phyloP scores from a whole-genome alignment of 2,888 invertebrate genomes.

The Timema cristinae region DNA sequence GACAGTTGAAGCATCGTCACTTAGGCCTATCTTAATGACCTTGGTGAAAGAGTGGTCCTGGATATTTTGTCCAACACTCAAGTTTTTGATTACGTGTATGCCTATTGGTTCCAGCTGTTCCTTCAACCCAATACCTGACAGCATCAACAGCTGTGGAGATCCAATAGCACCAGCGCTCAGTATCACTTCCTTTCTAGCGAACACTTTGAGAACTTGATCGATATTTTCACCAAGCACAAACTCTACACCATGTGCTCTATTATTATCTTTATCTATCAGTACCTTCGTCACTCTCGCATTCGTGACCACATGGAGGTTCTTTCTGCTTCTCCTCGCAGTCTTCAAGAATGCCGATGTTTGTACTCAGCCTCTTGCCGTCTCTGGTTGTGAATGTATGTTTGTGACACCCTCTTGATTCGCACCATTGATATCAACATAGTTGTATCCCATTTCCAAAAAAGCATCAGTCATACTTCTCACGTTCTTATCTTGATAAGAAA shows the following conservation, averaged over 20 bases:
- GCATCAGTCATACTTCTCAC: neutral
- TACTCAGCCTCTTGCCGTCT: neutral
- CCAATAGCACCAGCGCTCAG: neutral
- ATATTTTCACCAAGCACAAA: neutral
- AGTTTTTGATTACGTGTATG: slow-evolving; percentile 40
- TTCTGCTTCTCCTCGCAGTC: neutral
- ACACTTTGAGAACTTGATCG: neutral
- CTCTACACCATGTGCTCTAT: slow-evolving; percentile 9
- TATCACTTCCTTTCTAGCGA: slow-evolving; percentile 14
- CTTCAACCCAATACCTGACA: slow-evolving; percentile 40
- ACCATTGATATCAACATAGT: slow-evolving; percentile 7
- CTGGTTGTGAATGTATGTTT: neutral
- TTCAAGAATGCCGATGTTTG: slow-evolving; percentile 13
- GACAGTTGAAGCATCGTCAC: no score
- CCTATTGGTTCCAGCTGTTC: neutral
- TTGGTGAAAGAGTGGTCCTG: slow-evolving; percentile 44
- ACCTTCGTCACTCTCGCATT: slow-evolving; percentile 6
- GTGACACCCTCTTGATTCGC: neutral
- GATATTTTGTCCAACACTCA: slow-evolving; percentile 59
- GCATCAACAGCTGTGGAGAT: slow-evolving; percentile 50
- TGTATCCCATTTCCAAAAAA: slow-evolving; percentile 10
- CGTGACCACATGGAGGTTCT: slow-evolving; percentile 13
- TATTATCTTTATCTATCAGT: neutral
- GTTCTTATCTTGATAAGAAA: slow-evolving; percentile 12
- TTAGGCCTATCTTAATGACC: no score